These are phyloP conservation scores for Labeo calbasu DNA, from an alignment of 2,797 vertebrate species.

Conservation along the genomic window DNA sequence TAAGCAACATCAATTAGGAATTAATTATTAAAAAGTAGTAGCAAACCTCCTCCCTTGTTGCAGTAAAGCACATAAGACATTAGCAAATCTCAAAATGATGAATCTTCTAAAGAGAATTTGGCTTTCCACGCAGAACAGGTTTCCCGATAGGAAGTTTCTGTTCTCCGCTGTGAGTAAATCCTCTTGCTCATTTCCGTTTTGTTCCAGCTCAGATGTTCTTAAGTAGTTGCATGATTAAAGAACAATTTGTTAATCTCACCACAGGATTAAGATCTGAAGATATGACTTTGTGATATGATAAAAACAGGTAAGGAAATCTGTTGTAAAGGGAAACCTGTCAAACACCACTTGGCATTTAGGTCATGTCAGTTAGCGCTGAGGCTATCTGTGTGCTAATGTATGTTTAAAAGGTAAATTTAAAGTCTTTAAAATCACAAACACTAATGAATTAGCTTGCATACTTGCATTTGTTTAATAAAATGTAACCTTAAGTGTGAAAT, in stretches of 20 bases:
- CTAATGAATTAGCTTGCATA: not conserved
- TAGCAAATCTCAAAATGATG: conserved; percentile 38
- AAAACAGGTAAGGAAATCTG: not conserved
- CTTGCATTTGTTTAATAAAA: not conserved
- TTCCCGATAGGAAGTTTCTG: conserved; percentile 67
- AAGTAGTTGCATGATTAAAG: conserved; percentile 63
- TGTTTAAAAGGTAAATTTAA: too few species aligned
- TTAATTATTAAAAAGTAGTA: not conserved
- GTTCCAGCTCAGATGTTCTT: conserved; percentile 64
- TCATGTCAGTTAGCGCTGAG: not conserved
- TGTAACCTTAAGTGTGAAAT: not conserved
- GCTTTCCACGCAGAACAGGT: conserved; percentile 54
- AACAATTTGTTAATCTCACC: conserved; percentile 63
- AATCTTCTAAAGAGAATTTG: conserved; percentile 36
- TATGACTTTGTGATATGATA: not conserved
- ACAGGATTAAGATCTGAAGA: conserved; percentile 59
- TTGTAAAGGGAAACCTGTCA: not conserved
- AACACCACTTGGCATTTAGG: not conserved
- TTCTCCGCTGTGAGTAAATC: conserved; percentile 60
- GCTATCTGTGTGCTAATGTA: not conserved
- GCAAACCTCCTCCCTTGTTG: not conserved
- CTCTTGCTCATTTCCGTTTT: conserved; percentile 59
- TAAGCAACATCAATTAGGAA: conserved; percentile 17
- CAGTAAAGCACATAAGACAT: not conserved
- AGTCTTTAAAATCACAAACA: not conserved